A percentile compares a stretch with the other conserved stretches of the same genome.
Conservation (phyloP, 2,888 invertebrate species). For the Epistrophe eligans region DNA sequence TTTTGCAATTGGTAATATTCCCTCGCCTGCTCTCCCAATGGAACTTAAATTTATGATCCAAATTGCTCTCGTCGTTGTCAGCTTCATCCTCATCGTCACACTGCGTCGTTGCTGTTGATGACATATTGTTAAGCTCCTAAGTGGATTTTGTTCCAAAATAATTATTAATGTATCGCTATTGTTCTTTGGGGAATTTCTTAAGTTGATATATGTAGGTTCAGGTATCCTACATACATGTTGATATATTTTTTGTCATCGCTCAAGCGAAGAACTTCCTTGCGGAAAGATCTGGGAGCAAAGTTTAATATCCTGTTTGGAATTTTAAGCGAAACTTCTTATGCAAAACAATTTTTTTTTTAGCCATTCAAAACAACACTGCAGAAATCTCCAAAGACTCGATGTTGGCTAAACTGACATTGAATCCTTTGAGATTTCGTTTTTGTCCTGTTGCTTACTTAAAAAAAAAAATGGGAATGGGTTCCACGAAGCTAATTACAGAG, state of each 20-base stretch:
- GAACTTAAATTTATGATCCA: constrained; percentile 63
- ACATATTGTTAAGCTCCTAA: constrained; percentile 12
- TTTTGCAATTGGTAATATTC: constrained; percentile 52
- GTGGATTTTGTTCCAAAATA: constrained; percentile 58
- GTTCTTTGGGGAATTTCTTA: constrained; percentile 13
- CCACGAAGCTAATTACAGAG: too few species aligned
- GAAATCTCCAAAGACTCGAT: not conserved
- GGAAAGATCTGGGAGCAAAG: not conserved
- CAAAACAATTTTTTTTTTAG: not conserved
- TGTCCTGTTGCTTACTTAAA: not conserved
- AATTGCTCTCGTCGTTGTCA: constrained; percentile 41
- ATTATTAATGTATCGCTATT: constrained; percentile 63
- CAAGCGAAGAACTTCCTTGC: not conserved
- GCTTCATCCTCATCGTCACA: not conserved
- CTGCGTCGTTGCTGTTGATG: not conserved
- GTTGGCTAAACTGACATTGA: not conserved
- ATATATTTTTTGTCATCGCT: constrained; percentile 9
- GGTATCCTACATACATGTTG: not conserved
- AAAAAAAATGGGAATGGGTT: not conserved
- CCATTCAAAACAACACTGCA: not conserved
- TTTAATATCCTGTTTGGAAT: constrained; percentile 17
- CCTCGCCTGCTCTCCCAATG: constrained; percentile 38
- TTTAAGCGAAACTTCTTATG: not conserved
- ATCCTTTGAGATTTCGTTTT: not conserved
- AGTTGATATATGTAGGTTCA: constrained; percentile 2